Base-by-base conservation (phyloP, 2,888 invertebrate genomes). In the Phaonia tiefii region DNA sequence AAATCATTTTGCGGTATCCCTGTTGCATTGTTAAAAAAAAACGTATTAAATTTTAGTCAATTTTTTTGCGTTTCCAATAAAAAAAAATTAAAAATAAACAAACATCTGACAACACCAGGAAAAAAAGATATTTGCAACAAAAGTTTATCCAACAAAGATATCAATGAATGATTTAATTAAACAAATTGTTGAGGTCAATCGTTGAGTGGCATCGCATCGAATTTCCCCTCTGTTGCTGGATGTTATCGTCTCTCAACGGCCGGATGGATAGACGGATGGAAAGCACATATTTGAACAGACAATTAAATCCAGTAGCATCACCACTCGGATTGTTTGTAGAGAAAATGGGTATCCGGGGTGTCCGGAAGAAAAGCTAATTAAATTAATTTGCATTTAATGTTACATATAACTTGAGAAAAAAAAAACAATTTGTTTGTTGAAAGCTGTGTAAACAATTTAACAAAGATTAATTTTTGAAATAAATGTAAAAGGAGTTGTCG, bases 161-260 rank as follows among this genome's bases (percentile, higher is more conserved):
- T 73, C 54, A 73, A 51, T 71, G 66, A 75, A 67, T 54, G 66
- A 79, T 79, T 79, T 75, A 79, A 79, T 79, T 79, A 67, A 79
- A 79, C 75, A 46, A 49, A 75, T 79, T 51, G 39, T 54, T 79
- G 71, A 67, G 71, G 75, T 65, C 58, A 79, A 65, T 7, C n/a
- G 31, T 20, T 42, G 54, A 17, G 67, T 31, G 31, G 8, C n/a
- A 31, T 31, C 4, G n/a, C 5, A 70, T 72, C 51, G 60, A 49
- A 67, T 51, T 5, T 15, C 26, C 42, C 15, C 42, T 20, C 22
- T n/a, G n/a, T n/a, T n/a, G 5, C 63, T 20, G 63, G 63, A 11
- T 42, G 37, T 63, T 37, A 54, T 25, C 58, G 31, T n/a, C 58
- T 15, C 22, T 42, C 58, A 69, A 74, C 22, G 49, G 15, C 31